Evolutionary conservation across 2,888 invertebrate species (phyloP).

Genomic region (Venustoraphidia nigricollis): DNA sequence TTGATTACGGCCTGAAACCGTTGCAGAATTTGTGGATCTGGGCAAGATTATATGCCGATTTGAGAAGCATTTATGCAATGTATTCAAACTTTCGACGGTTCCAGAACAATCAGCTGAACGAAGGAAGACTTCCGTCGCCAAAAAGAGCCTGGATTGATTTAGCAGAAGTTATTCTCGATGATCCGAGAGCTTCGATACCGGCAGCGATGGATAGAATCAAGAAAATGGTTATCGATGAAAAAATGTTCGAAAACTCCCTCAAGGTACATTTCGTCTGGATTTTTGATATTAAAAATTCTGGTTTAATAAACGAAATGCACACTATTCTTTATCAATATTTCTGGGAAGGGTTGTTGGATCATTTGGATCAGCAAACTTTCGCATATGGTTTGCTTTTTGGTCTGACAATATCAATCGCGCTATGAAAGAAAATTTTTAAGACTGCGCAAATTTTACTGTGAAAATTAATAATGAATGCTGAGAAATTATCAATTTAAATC

Average conservation of each 20-base stretch:
- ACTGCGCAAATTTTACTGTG: too few species aligned
- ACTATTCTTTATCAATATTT: too few species aligned
- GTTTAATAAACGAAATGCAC: background rate
- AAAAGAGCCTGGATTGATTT: constrained; percentile 44
- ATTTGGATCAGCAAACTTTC: too few species aligned
- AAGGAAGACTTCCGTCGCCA: constrained; percentile 24
- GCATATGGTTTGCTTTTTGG: too few species aligned
- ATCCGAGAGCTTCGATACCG: constrained; percentile 40
- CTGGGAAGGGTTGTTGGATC: too few species aligned
- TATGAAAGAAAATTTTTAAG: too few species aligned
- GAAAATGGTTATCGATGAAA: constrained; percentile 42
- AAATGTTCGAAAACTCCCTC: constrained; percentile 45
- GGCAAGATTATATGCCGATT: constrained; percentile 40
- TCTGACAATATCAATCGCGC: too few species aligned
- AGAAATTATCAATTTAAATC: too few species aligned
- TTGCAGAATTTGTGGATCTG: constrained; percentile 42
- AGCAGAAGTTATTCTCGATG: constrained; percentile 46
- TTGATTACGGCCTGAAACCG: constrained; percentile 14
- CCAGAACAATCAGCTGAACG: constrained; percentile 27
- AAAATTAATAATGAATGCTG: too few species aligned
- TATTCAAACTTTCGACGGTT: constrained; percentile 52
- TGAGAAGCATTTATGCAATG: constrained; percentile 44
- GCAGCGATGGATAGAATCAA: constrained; percentile 41
- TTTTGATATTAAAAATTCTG: background rate
- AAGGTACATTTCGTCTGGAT: constrained; percentile 34